These are phyloP conservation scores for Pseudolaguvia tuberculata DNA, from an alignment of 2,113 vertebrate genomes.

Conservation along the genomic window DNA sequence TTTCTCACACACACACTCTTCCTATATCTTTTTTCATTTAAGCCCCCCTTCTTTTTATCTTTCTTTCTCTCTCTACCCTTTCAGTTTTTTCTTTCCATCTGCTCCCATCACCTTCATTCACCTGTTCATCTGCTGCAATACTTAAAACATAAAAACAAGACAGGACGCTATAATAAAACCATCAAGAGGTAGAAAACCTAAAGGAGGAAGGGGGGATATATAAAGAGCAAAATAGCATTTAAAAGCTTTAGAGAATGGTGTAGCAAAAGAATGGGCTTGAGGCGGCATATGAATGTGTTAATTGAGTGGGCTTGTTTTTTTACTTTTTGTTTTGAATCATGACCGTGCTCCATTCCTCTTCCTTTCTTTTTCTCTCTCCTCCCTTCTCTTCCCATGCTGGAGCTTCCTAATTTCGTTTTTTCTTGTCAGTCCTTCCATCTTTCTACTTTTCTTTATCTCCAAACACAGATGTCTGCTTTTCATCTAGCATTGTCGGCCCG, in stretches of 20 bases:
- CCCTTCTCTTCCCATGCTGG: not conserved
- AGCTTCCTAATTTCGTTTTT: slow-evolving; percentile 25
- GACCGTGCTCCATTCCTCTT: not conserved
- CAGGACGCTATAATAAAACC: slow-evolving; percentile 25
- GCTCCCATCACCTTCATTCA: slow-evolving; percentile 25
- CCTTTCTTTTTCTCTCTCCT: not conserved
- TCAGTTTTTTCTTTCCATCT: slow-evolving; percentile 14
- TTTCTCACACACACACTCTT: slow-evolving; percentile 7
- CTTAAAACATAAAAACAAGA: slow-evolving; percentile 28
- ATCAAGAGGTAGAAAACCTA: slow-evolving; percentile 25
- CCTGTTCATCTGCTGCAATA: slow-evolving; percentile 36
- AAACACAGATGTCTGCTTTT: slow-evolving; percentile 39
- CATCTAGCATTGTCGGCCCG: slow-evolving; percentile 1
- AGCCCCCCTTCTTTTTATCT: slow-evolving; percentile 9
- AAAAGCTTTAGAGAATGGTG: slow-evolving; percentile 6
- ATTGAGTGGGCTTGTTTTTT: slow-evolving; percentile 43
- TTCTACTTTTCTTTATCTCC: slow-evolving; percentile 21
- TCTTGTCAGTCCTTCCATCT: slow-evolving; percentile 32
- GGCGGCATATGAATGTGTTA: slow-evolving; percentile 38
- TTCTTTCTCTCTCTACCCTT: slow-evolving; percentile 13
- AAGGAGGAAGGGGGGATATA: not conserved
- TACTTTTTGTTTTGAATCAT: too few relatives aligned
- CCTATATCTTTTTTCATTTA: slow-evolving; percentile 38
- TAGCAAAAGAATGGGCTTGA: not conserved
- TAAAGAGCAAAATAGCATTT: slow-evolving; percentile 5